phyloP scores from a whole-genome alignment of 2,797 vertebrate species.

The Hemibagrus guttatus region DNA sequence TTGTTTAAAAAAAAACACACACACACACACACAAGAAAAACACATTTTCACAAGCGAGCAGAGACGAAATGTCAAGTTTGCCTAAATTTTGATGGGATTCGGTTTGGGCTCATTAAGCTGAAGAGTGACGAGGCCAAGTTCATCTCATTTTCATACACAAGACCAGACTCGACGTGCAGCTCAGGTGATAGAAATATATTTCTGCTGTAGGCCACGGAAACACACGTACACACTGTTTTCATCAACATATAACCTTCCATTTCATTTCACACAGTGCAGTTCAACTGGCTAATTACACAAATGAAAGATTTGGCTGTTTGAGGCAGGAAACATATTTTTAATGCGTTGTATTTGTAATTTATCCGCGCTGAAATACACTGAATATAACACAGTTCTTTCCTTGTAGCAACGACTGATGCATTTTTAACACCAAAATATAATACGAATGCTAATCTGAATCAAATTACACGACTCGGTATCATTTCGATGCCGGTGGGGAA shows the following conservation, averaged over 20 bases:
- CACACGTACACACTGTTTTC: constrained; percentile 11
- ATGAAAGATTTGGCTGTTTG: constrained; percentile 5
- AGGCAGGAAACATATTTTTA: constrained; percentile 22
- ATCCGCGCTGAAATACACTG: neutral
- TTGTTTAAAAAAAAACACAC: constrained; percentile 62
- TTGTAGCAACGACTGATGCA: neutral
- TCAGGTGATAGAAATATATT: constrained; percentile 81
- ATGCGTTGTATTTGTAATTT: constrained; percentile 12
- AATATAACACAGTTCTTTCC: neutral
- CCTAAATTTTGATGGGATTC: constrained; percentile 66
- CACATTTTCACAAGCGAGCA: constrained; percentile 56
- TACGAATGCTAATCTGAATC: neutral
- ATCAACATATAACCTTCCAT: constrained; percentile 45
- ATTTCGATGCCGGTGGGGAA: neutral
- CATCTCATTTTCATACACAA: constrained; percentile 56
- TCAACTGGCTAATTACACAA: constrained; percentile 29
- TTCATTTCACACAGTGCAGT: constrained; percentile 18
- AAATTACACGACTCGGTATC: neutral
- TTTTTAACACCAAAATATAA: neutral
- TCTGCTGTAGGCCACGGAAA: constrained; percentile 71
- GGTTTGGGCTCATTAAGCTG: constrained; percentile 67
- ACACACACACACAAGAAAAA: constrained; percentile 54
- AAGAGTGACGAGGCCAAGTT: constrained; percentile 54
- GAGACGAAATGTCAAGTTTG: constrained; percentile 74
- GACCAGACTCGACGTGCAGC: constrained; percentile 67